Evolutionary conservation across 2,888 invertebrate genomes (phyloP).

Genomic region (Glyphotaelius pellucidus): DNA sequence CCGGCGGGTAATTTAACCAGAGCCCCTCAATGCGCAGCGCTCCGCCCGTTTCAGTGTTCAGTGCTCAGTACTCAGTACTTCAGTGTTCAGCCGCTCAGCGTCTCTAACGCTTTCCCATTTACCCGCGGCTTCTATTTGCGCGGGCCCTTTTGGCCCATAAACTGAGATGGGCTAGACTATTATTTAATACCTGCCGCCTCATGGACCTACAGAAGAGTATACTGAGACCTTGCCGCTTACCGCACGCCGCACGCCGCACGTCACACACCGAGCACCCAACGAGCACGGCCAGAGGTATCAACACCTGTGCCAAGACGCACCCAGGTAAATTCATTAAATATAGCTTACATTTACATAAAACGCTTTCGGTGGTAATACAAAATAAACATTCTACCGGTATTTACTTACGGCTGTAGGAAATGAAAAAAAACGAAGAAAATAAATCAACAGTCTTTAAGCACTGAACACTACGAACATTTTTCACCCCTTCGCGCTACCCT

Average conservation of each 20-base stretch:
- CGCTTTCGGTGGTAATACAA: neutral
- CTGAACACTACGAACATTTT: neutral
- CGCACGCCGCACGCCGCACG: neutral
- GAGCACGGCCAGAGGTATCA: no score
- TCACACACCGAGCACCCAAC: neutral
- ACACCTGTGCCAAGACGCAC: neutral
- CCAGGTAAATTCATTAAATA: neutral
- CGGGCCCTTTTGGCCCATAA: slow-evolving; percentile 49
- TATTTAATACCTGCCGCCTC: slow-evolving; percentile 33
- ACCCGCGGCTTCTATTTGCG: slow-evolving; percentile 35
- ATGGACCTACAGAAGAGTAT: neutral
- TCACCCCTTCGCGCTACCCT: neutral
- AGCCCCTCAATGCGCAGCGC: neutral
- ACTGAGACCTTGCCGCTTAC: no score
- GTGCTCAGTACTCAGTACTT: neutral
- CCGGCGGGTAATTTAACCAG: neutral
- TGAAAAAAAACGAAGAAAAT: neutral
- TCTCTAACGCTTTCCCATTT: slow-evolving; percentile 21
- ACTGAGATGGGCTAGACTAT: slow-evolving; percentile 31
- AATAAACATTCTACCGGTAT: neutral
- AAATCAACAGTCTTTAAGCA: neutral
- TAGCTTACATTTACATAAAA: neutral
- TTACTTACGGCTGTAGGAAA: neutral
- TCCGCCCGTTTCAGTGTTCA: neutral
- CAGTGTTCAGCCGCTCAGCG: neutral